These are phyloP conservation scores for Cariama cristata DNA, from an alignment of 2,113 vertebrate species.

Conservation along the genomic window DNA sequence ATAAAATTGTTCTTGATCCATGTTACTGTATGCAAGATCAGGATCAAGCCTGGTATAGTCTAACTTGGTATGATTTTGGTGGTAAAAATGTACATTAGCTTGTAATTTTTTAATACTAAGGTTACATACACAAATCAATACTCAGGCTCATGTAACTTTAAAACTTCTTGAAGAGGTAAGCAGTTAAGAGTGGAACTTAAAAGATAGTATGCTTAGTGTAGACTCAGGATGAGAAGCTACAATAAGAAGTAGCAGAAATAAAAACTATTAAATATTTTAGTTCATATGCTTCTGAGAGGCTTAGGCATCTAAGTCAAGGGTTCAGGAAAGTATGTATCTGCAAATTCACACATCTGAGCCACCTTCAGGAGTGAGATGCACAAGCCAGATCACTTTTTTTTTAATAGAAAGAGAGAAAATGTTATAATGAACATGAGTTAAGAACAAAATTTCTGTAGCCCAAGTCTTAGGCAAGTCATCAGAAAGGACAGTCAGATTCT, in stretches of 20 bases:
- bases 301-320: not conserved
- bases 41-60: not conserved
- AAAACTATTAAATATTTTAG: not conserved
- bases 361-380: not conserved
- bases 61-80: not conserved
- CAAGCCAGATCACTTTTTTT: not conserved
- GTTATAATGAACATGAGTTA: not conserved
- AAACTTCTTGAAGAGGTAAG: not conserved
- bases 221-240: not conserved
- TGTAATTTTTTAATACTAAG: not conserved
- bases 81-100: not conserved
- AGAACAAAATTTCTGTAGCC: not conserved
- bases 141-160: not conserved
- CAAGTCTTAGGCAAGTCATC: not conserved
- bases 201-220: not conserved
- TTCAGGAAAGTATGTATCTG: not conserved
- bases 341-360: not conserved
- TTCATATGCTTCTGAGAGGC: not conserved
- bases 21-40: not conserved
- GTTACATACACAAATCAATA: not conserved
- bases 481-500: not conserved
- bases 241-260: not conserved
- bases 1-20: not conserved
- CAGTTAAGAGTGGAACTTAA: accelerated
- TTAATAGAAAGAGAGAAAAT: not conserved